Percentiles rank a stretch among this genome's conserved stretches.
Evolutionary conservation across 2,113 vertebrate species (phyloP).

Genomic region (Grammomys surdaster): DNA sequence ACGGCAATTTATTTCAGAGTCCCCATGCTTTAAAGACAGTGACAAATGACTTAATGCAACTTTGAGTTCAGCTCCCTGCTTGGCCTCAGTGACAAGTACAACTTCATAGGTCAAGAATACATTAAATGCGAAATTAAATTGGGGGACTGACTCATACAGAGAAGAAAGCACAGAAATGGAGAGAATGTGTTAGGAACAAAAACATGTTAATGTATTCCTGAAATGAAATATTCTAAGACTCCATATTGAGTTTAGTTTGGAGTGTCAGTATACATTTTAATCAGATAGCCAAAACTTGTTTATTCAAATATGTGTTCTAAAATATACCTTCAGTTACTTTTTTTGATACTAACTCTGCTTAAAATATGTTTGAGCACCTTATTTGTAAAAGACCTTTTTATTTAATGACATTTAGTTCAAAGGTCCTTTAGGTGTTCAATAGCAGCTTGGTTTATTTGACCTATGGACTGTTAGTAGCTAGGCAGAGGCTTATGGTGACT

Average conservation of each 20-base stretch:
- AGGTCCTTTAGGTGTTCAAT: slow-evolving; percentile 28
- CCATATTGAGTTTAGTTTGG: not conserved
- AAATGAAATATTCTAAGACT: slow-evolving; percentile 41
- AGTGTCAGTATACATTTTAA: slow-evolving; percentile 45
- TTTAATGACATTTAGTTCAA: not conserved
- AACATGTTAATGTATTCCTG: not conserved
- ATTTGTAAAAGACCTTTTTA: slow-evolving; percentile 16
- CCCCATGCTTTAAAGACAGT: not conserved
- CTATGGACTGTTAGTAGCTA: slow-evolving; percentile 12
- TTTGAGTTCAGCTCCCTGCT: not conserved
- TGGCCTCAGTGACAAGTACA: slow-evolving; percentile 8
- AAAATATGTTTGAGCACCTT: slow-evolving; percentile 47
- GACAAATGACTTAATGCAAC: not conserved
- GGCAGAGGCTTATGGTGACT: not conserved
- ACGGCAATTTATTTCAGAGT: not conserved
- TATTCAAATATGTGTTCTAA: slow-evolving; percentile 15
- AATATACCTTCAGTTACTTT: not conserved
- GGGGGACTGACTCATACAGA: not conserved
- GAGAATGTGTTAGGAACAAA: not conserved
- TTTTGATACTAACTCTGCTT: not conserved
- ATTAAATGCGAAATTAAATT: not conserved
- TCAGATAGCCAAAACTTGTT: slow-evolving; percentile 21
- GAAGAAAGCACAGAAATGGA: not conserved
- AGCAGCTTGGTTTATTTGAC: slow-evolving; percentile 34
- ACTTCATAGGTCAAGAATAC: not conserved